Percentiles rank a stretch among this genome's conserved stretches.
Conservation (phyloP, 2,113 vertebrate species). For the Corythornis cristatus region DNA sequence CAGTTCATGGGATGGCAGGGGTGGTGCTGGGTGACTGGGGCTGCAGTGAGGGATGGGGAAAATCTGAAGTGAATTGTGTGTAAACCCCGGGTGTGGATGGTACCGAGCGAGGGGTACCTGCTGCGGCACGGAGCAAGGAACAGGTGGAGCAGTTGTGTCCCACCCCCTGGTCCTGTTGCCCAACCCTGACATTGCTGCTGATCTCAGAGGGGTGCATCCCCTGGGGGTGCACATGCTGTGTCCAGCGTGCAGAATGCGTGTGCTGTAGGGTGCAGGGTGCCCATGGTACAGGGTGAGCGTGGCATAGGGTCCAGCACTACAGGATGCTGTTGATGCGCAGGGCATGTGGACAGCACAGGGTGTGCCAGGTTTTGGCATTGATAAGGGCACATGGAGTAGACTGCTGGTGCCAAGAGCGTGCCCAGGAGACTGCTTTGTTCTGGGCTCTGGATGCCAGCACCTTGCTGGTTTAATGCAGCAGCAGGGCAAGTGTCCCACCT, state of each 20-base stretch:
- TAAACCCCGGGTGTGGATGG: neutral
- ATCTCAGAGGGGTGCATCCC: neutral
- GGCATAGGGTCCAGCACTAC: neutral
- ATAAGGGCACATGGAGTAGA: neutral
- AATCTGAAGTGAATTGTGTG: neutral
- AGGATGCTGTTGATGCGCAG: too few species aligned
- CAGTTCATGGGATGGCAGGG: fast-evolving
- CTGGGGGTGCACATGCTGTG: fast-evolving
- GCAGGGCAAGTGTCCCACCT: neutral
- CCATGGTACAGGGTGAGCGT: neutral
- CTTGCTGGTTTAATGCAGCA: neutral
- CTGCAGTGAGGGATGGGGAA: neutral
- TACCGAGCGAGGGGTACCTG: fast-evolving
- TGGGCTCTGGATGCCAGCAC: fast-evolving
- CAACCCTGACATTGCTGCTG: fast-evolving
- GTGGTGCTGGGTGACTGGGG: neutral
- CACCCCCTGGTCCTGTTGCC: neutral
- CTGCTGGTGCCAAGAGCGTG: neutral
- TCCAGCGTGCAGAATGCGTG: too few species aligned
- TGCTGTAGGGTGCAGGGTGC: neutral
- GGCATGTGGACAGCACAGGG: neutral
- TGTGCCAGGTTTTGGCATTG: neutral
- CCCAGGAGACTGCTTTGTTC: neutral
- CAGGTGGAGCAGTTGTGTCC: fast-evolving
- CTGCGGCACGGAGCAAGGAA: neutral